A percentile compares a stretch with the other conserved stretches of the same genome.
phyloP scores from a whole-genome alignment of 2,797 vertebrate genomes.

The Arrhamphus sclerolepis region DNA sequence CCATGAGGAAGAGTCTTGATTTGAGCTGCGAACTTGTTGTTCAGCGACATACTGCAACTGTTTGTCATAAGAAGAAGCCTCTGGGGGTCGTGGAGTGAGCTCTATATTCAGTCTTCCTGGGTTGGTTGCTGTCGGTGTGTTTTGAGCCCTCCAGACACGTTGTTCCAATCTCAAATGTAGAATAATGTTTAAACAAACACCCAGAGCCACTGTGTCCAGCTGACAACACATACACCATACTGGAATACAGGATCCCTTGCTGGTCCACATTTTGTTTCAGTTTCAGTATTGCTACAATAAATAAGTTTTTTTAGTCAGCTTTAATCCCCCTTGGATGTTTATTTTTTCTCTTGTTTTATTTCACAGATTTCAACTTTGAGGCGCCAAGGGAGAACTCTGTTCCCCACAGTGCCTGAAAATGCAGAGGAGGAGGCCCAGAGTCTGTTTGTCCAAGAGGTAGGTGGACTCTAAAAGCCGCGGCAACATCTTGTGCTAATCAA shows the following conservation, averaged over 20 bases:
- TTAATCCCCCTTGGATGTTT: neutral
- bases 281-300: conserved; percentile 23
- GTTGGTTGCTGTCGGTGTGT: conserved; percentile 9
- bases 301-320: conserved; percentile 9
- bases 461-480: conserved; percentile 8
- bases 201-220: conserved; percentile 51
- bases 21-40: too few species aligned
- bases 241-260: conserved; percentile 6
- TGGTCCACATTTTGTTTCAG: conserved; percentile 32
- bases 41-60: conserved; percentile 1
- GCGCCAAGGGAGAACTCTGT: conserved; percentile 87
- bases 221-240: conserved; percentile 28
- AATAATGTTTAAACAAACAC: conserved; percentile 61
- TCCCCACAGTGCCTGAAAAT: conserved; percentile 89
- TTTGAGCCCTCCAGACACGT: conserved; percentile 41
- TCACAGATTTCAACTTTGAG: conserved; percentile 87
- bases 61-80: conserved; percentile 36
- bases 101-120: conserved; percentile 36
- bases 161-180: conserved; percentile 24
- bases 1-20: neutral
- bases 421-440: conserved; percentile 92
- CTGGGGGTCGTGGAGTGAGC: conserved; percentile 37
- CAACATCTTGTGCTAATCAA: conserved; percentile 11
- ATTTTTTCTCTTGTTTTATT: conserved; percentile 36
- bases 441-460: conserved; percentile 96